Conservation (phyloP, 2,113 vertebrate species). For the Cacatua alba region DNA sequence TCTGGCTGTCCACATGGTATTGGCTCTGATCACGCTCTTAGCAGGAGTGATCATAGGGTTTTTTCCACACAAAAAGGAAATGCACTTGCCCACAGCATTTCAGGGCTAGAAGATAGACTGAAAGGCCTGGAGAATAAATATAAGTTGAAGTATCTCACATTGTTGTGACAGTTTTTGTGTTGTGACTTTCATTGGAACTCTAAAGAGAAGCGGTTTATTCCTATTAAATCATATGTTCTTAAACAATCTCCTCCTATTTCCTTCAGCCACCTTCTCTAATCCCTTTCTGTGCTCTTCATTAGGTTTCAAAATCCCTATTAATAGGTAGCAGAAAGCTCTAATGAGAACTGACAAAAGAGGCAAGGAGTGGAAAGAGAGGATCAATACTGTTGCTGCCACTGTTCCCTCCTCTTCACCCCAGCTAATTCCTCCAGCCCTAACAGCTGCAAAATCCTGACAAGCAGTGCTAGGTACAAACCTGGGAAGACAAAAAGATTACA, state of each 20-base stretch:
- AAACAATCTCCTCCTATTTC: neutral
- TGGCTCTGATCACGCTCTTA: neutral
- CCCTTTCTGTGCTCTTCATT: neutral
- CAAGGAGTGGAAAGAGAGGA: neutral
- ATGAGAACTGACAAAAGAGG: neutral
- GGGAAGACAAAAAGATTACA: neutral
- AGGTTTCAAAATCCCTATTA: neutral
- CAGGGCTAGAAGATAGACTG: neutral
- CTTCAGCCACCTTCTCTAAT: neutral
- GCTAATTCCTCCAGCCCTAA: neutral
- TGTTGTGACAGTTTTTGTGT: neutral
- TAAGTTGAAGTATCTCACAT: neutral
- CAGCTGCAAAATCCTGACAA: neutral
- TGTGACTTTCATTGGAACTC: neutral
- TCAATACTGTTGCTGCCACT: neutral
- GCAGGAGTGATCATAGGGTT: neutral
- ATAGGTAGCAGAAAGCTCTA: neutral
- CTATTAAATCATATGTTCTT: neutral
- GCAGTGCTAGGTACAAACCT: accelerated
- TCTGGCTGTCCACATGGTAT: neutral
- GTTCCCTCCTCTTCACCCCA: neutral
- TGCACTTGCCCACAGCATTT: neutral
- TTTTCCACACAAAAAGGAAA: neutral
- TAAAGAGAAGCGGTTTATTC: neutral
- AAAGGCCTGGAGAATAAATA: neutral